Evolutionary conservation across 2,113 vertebrate genomes (phyloP), one percentile per base, ranked within the genome.

Genomic region (Phyllostomus hastatus): DNA sequence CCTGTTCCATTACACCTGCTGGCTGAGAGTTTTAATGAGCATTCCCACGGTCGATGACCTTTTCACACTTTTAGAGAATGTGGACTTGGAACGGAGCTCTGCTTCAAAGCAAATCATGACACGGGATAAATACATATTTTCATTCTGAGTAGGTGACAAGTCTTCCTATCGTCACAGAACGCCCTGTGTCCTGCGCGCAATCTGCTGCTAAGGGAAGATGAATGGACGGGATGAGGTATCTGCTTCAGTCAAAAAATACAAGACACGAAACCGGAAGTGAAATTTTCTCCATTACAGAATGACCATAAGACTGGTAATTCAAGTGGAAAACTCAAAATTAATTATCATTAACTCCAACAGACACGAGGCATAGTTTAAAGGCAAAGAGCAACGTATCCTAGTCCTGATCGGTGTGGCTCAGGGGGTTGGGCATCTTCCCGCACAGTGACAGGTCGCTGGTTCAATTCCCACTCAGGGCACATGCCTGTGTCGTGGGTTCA

Each of bases 1-100:
- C 91, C 90, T 92, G 10, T 90, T 93, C 95, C 97, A 97, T 94
- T 97, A 83, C n/a, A 96, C 87, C 96, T 95, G 89, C 91, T 95
- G 78, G 81, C 57, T 95, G 67, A 95, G 91, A 98, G 96, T 96
- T 97, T 97, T 97, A 97, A 94, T 92, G 97, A 96, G 48, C 94
- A n/a, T 76, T 98, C 89, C 72, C 93, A 73, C 52, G 69, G 95
- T 48, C 90, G 90, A 95, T 86, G 82, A 46, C 88, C 92, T 90
- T 88, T 90, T 92, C 79, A 52, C 26, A 96, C 94, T 66, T 91
- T 84, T 92, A 94, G 28, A 31, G 94, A 73, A 66, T 89, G 69
- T 75, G 82, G 88, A 87, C 8, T 96, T 93, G 87, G 82, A 95
- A 96, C 92, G 87, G 97, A 97, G 38, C 6, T 66, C 35, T 17